Evolutionary conservation across 1,140 invertebrate genomes (phyloP), one percentile per base, ranked within the genome.

Genomic region (Drosophila bipectinata): DNA sequence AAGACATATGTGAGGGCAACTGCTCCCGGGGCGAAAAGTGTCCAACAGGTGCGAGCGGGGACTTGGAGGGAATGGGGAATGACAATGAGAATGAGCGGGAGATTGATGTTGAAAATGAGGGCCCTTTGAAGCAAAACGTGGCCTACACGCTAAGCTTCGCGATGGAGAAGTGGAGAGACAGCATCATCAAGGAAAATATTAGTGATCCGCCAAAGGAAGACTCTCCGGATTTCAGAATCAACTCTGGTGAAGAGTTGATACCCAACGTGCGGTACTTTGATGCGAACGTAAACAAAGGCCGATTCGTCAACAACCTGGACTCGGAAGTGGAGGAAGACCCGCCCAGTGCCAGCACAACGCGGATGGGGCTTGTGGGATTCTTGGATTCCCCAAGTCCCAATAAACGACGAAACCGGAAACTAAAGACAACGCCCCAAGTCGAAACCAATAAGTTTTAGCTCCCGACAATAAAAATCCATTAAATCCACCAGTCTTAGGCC

Each of bases 1-100:
- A 94, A 32, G 95, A 96, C 77, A 96, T 97, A 69, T 98, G 97
- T 92, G 96, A 97, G 90, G 96, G 96, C 32, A 95, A 96, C 87
- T 98, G 97, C 91, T 93, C 95, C 5, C 94, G 97, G 93, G 96
- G 96, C n/a, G 93, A 96, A 77, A 94, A 95, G 44, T 97, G 96
- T 93, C 96, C 96, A 1, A 97, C 96, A 64, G 96, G 96, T 92
- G 59, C 90, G 93, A 77, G 67, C 91, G 91, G 30, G 44, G 26
- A 0, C 39, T 90, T 93, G 5, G 32, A n/a, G 28, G 7, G 44
- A 14, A 32, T 21, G 12, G 32, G 32, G 14, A 56, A 44, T 1
- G 10, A 47, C 15, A 26, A 10, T 2, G 47, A 57, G 9, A 18
- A 7, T 0, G 18, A 37, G 15, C 53, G 24, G 6, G 5, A 26